Evolutionary conservation across 2,888 invertebrate species (phyloP).

Genomic region (Clistopyga incitator): DNA sequence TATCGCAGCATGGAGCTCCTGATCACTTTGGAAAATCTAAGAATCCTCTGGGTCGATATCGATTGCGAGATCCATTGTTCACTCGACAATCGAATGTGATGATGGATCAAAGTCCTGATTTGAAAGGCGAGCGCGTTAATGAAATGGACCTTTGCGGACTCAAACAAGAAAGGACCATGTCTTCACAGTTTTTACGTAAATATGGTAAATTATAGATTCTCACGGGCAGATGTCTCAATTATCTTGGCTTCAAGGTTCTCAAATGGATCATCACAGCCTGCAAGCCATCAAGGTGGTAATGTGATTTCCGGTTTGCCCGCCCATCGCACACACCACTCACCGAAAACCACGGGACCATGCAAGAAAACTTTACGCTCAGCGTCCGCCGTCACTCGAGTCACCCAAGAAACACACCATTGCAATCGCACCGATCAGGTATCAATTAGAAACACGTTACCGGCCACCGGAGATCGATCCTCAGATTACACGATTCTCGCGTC

Average conservation of each 20-base stretch:
- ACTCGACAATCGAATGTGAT: slow-evolving; percentile 66
- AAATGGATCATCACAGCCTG: slow-evolving; percentile 13
- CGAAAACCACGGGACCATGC: slow-evolving; percentile 30
- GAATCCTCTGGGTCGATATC: background rate
- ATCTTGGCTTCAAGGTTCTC: slow-evolving; percentile 24
- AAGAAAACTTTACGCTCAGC: slow-evolving; percentile 43
- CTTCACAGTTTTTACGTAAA: background rate
- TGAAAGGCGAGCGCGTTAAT: background rate
- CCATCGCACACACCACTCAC: slow-evolving; percentile 12
- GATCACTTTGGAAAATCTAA: slow-evolving; percentile 11
- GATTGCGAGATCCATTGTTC: slow-evolving; percentile 62
- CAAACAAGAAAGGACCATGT: background rate
- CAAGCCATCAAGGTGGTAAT: slow-evolving; percentile 7
- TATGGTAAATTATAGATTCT: background rate
- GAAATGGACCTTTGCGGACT: background rate
- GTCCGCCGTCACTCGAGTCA: slow-evolving; percentile 6
- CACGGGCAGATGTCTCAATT: slow-evolving; percentile 48
- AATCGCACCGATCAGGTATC: slow-evolving; percentile 70
- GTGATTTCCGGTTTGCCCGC: slow-evolving; percentile 60
- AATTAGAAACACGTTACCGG: slow-evolving; percentile 79
- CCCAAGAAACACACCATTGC: slow-evolving; percentile 41
- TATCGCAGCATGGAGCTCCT: slow-evolving; percentile 41
- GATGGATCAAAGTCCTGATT: slow-evolving; percentile 66
- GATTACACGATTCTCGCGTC: slow-evolving; percentile 71
- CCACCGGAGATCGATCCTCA: slow-evolving; percentile 79